Evolutionary conservation across 2,797 vertebrate genomes (phyloP), one percentile per base, ranked within the genome.

Genomic region (Cirrhinus mrigala): DNA sequence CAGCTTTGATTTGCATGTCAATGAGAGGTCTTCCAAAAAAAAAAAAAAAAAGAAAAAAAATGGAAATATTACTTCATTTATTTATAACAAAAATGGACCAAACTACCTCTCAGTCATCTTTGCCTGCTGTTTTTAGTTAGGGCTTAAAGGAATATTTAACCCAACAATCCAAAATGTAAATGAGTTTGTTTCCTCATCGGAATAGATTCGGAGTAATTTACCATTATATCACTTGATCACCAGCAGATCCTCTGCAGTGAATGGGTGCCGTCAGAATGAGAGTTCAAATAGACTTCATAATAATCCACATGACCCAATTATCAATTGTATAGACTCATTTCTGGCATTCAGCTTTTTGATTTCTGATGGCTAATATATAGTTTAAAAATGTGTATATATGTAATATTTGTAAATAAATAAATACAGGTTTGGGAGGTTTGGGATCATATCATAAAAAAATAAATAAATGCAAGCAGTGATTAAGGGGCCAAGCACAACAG

Each of bases 1-100:
- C 11, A 62, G 6, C 68, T 74, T 85, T 80, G 84, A 54, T 73
- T 52, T 80, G n/a, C 20, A 40, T 66, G 83, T 84, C 24, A 56
- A 62, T 18, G 24, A 79, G 15, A 64, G 56, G 84, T 40, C 29
- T 44, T 37, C 29, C 27, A 64, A 50, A 79, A 44, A 75, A 37
- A 14, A 52, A 24, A 16, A n/a, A n/a, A 37, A 18, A 5, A n/a
- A n/a, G n/a, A n/a, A n/a, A n/a, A n/a, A 27, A 2, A 54, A 64
- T 64, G 16, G 14, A 24, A 11, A 78, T 62, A 46, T 2, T 16
- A 24, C 27, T 60, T 58, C 58, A 58, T 58, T 24, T 60, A 44
- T 44, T 29, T 74, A 16, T 50, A 50, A 10, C 24, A 58, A 77
- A 78, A 16, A 60, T 44, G 37, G 68, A 44, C 68, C 68, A 22